phyloP scores from a whole-genome alignment of 2,888 invertebrate genomes.

The Lasioglossum leucozonium region DNA sequence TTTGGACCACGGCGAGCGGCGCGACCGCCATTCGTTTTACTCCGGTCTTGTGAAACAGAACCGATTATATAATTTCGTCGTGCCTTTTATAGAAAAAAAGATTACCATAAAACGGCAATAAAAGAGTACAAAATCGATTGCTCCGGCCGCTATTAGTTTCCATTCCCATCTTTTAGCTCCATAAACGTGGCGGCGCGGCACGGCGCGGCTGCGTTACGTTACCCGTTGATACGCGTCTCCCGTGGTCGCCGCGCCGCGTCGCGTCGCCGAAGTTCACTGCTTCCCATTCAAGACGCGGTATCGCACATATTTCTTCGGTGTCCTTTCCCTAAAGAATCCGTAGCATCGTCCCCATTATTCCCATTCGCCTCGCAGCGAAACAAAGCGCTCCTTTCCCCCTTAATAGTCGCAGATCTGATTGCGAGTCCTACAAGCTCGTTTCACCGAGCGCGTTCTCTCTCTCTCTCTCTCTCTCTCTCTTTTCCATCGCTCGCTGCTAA shows the following conservation, averaged over 20 bases:
- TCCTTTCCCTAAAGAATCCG: conserved; percentile 50
- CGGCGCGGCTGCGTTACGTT: background rate
- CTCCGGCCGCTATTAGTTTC: background rate
- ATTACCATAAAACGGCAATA: conserved; percentile 14
- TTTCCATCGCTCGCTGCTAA: conserved; percentile 30
- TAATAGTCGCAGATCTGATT: conserved; percentile 64
- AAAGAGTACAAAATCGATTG: conserved; percentile 9
- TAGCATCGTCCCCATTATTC: conserved; percentile 60
- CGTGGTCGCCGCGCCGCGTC: background rate
- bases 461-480: conserved; percentile 22
- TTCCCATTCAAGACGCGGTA: conserved; percentile 42
- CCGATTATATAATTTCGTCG: conserved; percentile 8
- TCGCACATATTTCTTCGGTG: conserved; percentile 50
- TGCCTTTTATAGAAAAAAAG: conserved; percentile 1
- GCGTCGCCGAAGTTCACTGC: conserved; percentile 9
- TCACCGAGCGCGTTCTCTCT: conserved; percentile 44
- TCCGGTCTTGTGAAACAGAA: background rate
- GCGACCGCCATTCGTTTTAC: background rate
- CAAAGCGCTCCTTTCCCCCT: conserved; percentile 63
- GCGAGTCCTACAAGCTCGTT: conserved; percentile 63
- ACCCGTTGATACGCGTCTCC: conserved; percentile 5
- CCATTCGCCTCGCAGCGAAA: conserved; percentile 52
- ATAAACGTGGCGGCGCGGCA: background rate
- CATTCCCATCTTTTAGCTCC: background rate
- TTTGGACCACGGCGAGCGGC: background rate